Base-by-base conservation (phyloP, 2,113 vertebrate species). In the Heterotilapia buettikoferi region DNA sequence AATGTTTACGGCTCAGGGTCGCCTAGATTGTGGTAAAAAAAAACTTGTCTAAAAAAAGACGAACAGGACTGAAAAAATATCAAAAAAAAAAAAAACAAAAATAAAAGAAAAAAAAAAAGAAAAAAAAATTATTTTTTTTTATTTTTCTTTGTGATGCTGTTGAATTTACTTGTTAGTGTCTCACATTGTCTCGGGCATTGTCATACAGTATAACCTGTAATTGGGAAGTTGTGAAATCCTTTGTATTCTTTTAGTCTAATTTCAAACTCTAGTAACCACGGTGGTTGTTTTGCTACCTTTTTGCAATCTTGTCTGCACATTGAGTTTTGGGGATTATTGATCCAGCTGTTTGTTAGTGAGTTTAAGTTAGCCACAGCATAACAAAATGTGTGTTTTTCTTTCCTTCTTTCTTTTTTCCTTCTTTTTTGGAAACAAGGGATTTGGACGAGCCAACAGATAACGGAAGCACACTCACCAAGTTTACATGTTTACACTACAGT, bases 391-490 rank as follows among this genome's bases (percentile, higher is more conserved):
- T 87, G 88, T 87, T 89, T 90, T 45, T n/a, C 86, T 89, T 52
- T 89, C 16, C 26, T 85, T 9, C 91, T 88, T 89, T 92, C 82
- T 43, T 82, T 92, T 86, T 86, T 21, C 24, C 76, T 89, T 90
- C 40, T 26, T 50, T 92, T 56, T 80, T 43, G 56, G 12, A 82
- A 93, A 85, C 29, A 36, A 66, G n/a, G 63, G 61, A 89, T 93
- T 78, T 84, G 84, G 88, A 92, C 90, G 88, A 89, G 94, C 93
- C 93, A 95, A 94, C 94, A 90, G 91, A 93, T 93, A 94, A 92
- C 43, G 91, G 94, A 97, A 97, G 96, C 96, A 96, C 96, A 96
- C 93, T 95, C 96, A 94, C 93, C 91, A 92, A 85, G 92, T 94
- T 93, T 92, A 95, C 90, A 93, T 94, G 93, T 96, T 97, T 96